Evolutionary conservation across 1,140 invertebrate species (phyloP).

Genomic region (Archivesica marissinica): DNA sequence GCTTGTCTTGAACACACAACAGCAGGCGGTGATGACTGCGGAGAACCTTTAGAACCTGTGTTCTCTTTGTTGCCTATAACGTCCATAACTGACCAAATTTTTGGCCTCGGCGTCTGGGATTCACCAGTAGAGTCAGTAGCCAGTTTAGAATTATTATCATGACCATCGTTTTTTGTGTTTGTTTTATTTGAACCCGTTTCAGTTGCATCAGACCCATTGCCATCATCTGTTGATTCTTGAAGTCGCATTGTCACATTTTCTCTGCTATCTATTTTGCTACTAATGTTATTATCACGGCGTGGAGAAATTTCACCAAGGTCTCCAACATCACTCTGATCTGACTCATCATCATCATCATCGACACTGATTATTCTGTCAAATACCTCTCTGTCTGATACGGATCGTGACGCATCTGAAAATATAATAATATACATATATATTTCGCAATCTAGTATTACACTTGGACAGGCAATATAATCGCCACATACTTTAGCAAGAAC

Average conservation of each 20-base stretch:
- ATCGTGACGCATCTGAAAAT: slow-evolving; percentile 20
- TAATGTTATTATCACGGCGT: slow-evolving; percentile 1
- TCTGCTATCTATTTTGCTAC: slow-evolving; percentile 2
- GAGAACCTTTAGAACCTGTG: slow-evolving; percentile 23
- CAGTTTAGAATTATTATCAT: not conserved
- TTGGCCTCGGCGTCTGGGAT: slow-evolving; percentile 28
- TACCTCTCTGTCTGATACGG: slow-evolving; percentile 44
- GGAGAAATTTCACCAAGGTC: slow-evolving; percentile 37
- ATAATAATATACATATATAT: not conserved
- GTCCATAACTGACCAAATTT: slow-evolving; percentile 62
- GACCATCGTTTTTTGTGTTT: not conserved
- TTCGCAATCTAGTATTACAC: too few species aligned
- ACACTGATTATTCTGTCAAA: slow-evolving; percentile 61
- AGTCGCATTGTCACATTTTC: not conserved
- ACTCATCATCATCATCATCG: slow-evolving; percentile 56
- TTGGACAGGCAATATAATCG: too few species aligned
- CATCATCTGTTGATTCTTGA: not conserved
- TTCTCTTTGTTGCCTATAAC: slow-evolving; percentile 51
- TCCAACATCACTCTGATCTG: slow-evolving; percentile 27
- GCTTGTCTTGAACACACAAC: slow-evolving; percentile 56
- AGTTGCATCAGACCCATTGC: not conserved
- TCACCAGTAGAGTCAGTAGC: slow-evolving; percentile 12
- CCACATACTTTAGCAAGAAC: too few species aligned
- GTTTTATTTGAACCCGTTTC: not conserved
- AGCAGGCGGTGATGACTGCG: slow-evolving; percentile 42